Conservation (phyloP, 2,888 invertebrate species). For the Esperia sulphurella region DNA sequence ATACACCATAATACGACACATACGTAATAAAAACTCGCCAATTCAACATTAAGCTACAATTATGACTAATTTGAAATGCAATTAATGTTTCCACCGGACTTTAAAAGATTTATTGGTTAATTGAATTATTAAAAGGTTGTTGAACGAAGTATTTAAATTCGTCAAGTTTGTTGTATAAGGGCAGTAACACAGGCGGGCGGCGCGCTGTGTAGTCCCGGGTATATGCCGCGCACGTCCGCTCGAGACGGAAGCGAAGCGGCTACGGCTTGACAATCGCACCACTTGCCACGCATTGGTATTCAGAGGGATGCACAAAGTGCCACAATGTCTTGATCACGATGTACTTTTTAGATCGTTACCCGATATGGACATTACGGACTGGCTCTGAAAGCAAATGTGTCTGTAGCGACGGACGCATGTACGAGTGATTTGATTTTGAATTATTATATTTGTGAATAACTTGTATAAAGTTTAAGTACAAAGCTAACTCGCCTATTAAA, state of each 20-base stretch:
- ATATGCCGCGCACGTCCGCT: constrained; percentile 54
- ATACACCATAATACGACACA: not conserved
- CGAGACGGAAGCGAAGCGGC: constrained; percentile 53
- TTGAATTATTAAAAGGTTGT: constrained; percentile 21
- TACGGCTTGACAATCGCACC: constrained; percentile 42
- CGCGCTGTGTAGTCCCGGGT: constrained; percentile 43
- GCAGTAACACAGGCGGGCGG: constrained; percentile 53
- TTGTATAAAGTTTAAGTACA: no score
- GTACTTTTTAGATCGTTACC: constrained; percentile 11
- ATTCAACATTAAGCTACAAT: constrained; percentile 16
- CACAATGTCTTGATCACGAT: constrained; percentile 42
- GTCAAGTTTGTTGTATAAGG: constrained; percentile 55
- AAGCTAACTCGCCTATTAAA: no score
- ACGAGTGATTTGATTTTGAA: no score
- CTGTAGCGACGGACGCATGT: not conserved
- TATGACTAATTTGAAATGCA: constrained; percentile 42
- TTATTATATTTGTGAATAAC: no score
- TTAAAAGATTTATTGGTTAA: constrained; percentile 43
- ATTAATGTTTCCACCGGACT: constrained; percentile 57
- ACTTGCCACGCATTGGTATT: constrained; percentile 59
- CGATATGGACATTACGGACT: constrained; percentile 7
- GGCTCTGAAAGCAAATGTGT: not conserved
- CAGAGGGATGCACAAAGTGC: constrained; percentile 53
- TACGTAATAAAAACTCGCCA: constrained; percentile 8
- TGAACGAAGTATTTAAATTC: constrained; percentile 39